Evolutionary conservation across 2,797 vertebrate species (phyloP).

Genomic region (Esox lucius): DNA sequence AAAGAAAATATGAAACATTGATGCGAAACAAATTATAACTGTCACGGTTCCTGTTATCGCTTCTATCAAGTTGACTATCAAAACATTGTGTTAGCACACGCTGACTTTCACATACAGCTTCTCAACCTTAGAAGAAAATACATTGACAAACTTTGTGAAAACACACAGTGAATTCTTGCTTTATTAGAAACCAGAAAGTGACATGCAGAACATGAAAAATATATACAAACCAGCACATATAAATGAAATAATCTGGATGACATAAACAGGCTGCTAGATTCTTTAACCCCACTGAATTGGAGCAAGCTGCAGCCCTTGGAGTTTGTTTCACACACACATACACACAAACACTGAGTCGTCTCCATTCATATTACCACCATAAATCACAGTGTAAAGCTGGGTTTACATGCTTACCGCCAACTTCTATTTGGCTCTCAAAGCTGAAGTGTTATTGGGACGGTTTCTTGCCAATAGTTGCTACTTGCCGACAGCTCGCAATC

Average conservation of each 20-base stretch:
- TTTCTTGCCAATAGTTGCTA: constrained; percentile 64
- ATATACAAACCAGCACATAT: too few relatives aligned
- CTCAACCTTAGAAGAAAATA: neutral
- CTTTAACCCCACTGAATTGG: constrained; percentile 68
- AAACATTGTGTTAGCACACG: neutral
- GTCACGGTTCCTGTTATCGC: constrained; percentile 22
- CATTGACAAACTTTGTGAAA: too few relatives aligned
- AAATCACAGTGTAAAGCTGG: constrained; percentile 72
- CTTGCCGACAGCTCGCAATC: constrained; percentile 68
- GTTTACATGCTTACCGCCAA: constrained; percentile 78
- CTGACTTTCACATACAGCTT: neutral
- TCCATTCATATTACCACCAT: constrained; percentile 59
- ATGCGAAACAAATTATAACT: neutral
- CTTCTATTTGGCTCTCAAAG: constrained; percentile 71
- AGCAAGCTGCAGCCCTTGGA: constrained; percentile 74
- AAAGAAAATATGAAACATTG: neutral
- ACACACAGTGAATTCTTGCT: too few relatives aligned
- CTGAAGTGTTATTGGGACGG: constrained; percentile 37
- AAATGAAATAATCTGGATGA: constrained; percentile 65
- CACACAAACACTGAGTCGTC: constrained; percentile 10
- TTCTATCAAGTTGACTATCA: constrained; percentile 1
- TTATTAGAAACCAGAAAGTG: too few relatives aligned
- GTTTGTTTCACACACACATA: constrained; percentile 47
- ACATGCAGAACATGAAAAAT: too few relatives aligned
- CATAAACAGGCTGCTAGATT: constrained; percentile 50